These are phyloP conservation scores for Ischnura elegans DNA, from an alignment of 2,888 invertebrate genomes.

Conservation along the genomic window DNA sequence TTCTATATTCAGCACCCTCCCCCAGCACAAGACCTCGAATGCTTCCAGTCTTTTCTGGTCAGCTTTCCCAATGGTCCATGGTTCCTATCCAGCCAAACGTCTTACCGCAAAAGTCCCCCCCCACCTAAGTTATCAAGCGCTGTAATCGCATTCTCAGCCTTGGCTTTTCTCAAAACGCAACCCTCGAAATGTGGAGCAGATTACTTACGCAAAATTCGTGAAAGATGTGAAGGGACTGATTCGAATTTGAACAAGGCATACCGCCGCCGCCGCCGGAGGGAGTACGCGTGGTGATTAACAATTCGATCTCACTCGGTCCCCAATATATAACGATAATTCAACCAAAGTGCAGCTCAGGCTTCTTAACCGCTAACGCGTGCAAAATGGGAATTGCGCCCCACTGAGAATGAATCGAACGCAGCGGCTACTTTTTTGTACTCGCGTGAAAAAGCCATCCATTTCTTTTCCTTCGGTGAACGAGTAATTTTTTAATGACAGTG, in stretches of 20 bases:
- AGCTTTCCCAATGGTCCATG: no score
- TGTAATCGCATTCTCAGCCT: background rate
- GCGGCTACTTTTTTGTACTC: no score
- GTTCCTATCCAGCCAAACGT: no score
- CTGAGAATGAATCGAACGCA: no score
- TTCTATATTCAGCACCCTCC: no score
- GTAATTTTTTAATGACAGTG: no score
- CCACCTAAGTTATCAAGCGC: background rate
- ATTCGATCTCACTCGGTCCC: background rate
- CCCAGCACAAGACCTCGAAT: no score
- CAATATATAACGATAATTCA: background rate
- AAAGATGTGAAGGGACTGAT: background rate
- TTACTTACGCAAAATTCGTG: background rate
- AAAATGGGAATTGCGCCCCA: background rate
- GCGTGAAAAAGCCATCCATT: no score
- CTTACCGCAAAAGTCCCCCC: background rate
- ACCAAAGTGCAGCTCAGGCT: background rate
- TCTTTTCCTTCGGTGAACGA: no score
- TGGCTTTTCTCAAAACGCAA: background rate
- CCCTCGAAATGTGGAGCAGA: background rate
- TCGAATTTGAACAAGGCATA: background rate
- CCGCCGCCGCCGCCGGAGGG: background rate
- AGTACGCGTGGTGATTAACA: background rate
- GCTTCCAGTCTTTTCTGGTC: no score
- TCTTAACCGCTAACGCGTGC: background rate